Base-by-base conservation (phyloP, 2,888 invertebrate species). In the Nebria brevicollis region DNA sequence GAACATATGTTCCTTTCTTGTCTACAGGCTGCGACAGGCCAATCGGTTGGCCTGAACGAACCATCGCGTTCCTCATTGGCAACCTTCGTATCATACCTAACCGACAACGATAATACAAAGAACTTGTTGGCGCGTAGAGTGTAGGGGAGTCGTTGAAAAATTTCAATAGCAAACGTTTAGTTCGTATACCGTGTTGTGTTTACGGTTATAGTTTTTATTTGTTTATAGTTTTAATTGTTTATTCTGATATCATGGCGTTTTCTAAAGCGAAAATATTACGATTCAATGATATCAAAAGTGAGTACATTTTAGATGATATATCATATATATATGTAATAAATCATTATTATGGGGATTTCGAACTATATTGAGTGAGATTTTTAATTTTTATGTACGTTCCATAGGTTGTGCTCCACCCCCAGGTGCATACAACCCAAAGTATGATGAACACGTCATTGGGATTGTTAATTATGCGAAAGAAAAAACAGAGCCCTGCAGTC, bases 181-280 rank as follows among this genome's bases (percentile, higher is more conserved):
- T 11, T 54, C 54, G 54, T 13, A 13, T 54, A 54, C 4, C 13
- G 8, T 13, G 54, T 54, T 54, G 54, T 54, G 54, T 54, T 54
- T 54, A 3, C 54, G 7, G 26, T 68, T 74, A 75, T 73, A 66
- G 65, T 42, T 68, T 66, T 68, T 34, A 43, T 74, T 66, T 73
- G 41, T 26, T 66, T 54, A 68, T 66, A 64, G 76, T 70, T 81
- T 81, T 76, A 65, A 66, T 75, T 80, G 64, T 80, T 70, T 75
- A 80, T 75, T 75, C 25, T 66, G 43, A 43, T 81, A 68, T 70
- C 41, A 91, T 91, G 91, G 91, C 91, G 72, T 92, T 92, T 86
- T 89, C 92, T n/a, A 91, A 91, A 86, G 92, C 92, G 0, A 91
- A 90, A 87, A 87, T 92, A 70, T 89, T 90, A 83, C 88, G 92